Base-by-base conservation (phyloP, 92 coral and sea anemone genomes). In the Zoanthus sociatus region DNA sequence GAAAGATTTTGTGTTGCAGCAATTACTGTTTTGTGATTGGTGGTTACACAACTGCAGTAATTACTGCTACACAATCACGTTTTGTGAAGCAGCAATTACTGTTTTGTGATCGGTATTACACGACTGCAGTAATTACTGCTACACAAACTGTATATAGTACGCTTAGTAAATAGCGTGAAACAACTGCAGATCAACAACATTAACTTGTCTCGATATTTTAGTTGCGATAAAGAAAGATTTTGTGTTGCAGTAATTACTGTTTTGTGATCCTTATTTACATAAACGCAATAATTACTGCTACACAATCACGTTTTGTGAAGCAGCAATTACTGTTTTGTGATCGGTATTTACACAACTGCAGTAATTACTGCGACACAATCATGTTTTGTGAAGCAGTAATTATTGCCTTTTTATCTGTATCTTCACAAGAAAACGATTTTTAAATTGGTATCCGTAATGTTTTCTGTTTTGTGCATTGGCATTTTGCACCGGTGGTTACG, bases 401-500 rank as follows among this genome's bases (percentile, higher is more conserved):
- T 31, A 72, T 50, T 72, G 48, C 50, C 7, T 46, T 72, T 48
- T 72, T 15, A 37, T 33, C 14, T 72, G 53, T 72, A 0, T 72
- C 53, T 72, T 7, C 77, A 31, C 77, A 15, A 30, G 42, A 33
- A 33, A 33, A 33, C 1, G 42, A 1, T 33, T 33, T 33, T 33
- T 33, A 33, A 33, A 33, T 1, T 33, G 42, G 42, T 33, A 33
- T 33, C 42, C 42, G 42, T 33, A 33, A 33, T 33, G 42, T 33
- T 33, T 33, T 33, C 42, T 33, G 42, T 33, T 33, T 33, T 33
- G 42, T 33, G 42, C 42, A 33, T 33, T 73, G 55, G 78, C 78
- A 73, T 73, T 37, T 32, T 73, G 78, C 78, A 73, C 78, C 78
- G 78, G 78, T 37, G 78, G 78, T 73, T 73, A 73, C 78, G 78